phyloP scores from a whole-genome alignment of 1,140 invertebrate species.

The Brachionus calyciflorus region DNA sequence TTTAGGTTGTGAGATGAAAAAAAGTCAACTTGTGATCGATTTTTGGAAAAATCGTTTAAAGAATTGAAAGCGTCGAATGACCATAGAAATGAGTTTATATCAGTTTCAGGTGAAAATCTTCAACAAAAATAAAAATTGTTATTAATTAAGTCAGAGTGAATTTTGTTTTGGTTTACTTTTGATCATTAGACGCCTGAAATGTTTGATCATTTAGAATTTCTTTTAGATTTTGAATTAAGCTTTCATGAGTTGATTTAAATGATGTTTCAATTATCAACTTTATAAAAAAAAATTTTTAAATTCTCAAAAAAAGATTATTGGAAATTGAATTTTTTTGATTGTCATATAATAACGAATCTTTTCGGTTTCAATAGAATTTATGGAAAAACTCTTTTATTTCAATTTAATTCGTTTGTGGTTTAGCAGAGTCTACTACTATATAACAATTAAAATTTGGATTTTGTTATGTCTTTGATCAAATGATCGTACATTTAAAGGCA shows the following conservation, averaged over 20 bases:
- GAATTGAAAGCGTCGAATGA: neutral
- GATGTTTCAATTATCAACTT: constrained; percentile 23
- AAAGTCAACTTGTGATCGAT: neutral
- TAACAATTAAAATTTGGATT: too few relatives aligned
- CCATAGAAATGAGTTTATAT: constrained; percentile 22
- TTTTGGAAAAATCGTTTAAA: neutral
- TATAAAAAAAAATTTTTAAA: neutral
- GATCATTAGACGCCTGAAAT: neutral
- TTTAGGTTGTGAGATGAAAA: neutral
- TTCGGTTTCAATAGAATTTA: too few relatives aligned
- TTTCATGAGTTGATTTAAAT: constrained; percentile 4
- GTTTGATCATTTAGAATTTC: neutral
- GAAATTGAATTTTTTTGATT: neutral
- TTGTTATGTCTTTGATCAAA: too few relatives aligned
- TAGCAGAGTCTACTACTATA: too few relatives aligned
- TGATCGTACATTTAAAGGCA: too few relatives aligned
- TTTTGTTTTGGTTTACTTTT: constrained; percentile 3
- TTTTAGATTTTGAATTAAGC: constrained; percentile 15
- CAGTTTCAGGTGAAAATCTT: neutral
- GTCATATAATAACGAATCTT: too few relatives aligned
- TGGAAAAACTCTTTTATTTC: too few relatives aligned
- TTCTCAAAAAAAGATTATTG: neutral
- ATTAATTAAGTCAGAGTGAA: neutral
- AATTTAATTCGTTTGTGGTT: too few relatives aligned
- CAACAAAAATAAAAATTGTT: neutral